Conservation (phyloP, 2,797 vertebrate genomes). For the Sebastes ruberrimus region DNA sequence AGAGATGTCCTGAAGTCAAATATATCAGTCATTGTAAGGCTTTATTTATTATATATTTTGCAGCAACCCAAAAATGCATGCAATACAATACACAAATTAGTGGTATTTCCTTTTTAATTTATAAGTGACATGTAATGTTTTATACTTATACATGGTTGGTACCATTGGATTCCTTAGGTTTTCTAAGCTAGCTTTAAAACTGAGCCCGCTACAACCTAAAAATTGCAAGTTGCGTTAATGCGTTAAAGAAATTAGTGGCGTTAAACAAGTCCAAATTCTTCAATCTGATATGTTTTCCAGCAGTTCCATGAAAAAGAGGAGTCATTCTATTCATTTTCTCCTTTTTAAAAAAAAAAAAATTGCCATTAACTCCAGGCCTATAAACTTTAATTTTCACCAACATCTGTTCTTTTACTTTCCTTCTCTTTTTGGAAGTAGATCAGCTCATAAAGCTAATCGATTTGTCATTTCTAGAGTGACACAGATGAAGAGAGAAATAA, state of each 20-base stretch:
- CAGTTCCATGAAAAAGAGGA: not conserved
- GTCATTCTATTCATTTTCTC: not conserved
- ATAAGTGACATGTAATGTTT: too few relatives aligned
- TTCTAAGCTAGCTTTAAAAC: too few relatives aligned
- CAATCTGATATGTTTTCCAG: not conserved
- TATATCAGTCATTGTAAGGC: too few relatives aligned
- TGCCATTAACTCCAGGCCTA: not conserved
- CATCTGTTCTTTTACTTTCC: conserved; percentile 5
- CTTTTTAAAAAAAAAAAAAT: not conserved
- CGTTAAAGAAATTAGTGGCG: not conserved
- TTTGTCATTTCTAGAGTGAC: conserved; percentile 1
- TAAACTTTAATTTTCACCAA: not conserved
- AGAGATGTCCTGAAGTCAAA: too few relatives aligned
- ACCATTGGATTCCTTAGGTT: too few relatives aligned
- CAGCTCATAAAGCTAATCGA: not conserved
- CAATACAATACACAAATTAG: too few relatives aligned
- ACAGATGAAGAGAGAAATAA: not conserved
- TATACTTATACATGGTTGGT: too few relatives aligned
- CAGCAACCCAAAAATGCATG: too few relatives aligned
- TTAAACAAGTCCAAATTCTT: too few relatives aligned
- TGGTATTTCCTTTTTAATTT: too few relatives aligned
- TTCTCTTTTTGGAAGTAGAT: not conserved
- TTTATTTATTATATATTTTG: accelerated
- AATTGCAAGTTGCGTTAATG: not conserved
- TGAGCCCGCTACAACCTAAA: too few relatives aligned